Base-by-base conservation (phyloP, 2,888 invertebrate species). In the Drosophila colorata region DNA sequence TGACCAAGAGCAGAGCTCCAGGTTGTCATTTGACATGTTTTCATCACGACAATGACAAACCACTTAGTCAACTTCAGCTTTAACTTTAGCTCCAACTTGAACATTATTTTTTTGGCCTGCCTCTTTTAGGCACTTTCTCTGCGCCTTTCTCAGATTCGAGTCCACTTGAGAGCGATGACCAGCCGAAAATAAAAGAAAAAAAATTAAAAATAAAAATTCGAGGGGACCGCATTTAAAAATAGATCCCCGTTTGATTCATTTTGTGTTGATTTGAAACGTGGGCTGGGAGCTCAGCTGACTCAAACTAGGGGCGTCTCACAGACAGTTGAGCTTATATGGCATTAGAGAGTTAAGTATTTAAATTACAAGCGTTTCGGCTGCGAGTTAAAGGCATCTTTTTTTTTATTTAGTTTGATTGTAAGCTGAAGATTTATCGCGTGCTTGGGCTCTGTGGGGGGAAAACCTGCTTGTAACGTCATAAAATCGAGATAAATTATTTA, bases 401-500 rank as follows among this genome's bases (percentile, higher is more conserved):
- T 65, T 58, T 49, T 68, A 65, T 74, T 69, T 66, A 65, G 59
- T 65, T 81, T 84, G 67, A 74, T 84, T 79, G 73, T 84, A 84
- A 81, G 81, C 74, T 69, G 52, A 65, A 78, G 86, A 82, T 86
- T 83, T 80, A 86, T 86, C 69, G 86, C 68, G 69, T 73, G 76
- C 67, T 65, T 40, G 48, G 48, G 33, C 37, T 18, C 43, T 31
- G 49, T 57, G 48, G 57, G 64, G 55, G 53, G 61, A 70, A 83
- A 86, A 84, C 86, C 81, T 74, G 87, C 81, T 78, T 85, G 81
- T 79, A 84, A 84, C 82, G 82, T 82, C 84, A 84, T 85, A 85
- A 87, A 84, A 84, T 87, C 80, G 84, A 84, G 80, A 84, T 84
- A 84, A 84, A 84, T 87, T 85, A 80, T 85, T 82, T 87, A 85